Evolutionary conservation across 2,797 vertebrate species (phyloP), one percentile per base, ranked within the genome.

Genomic region (Monodelphis domestica): DNA sequence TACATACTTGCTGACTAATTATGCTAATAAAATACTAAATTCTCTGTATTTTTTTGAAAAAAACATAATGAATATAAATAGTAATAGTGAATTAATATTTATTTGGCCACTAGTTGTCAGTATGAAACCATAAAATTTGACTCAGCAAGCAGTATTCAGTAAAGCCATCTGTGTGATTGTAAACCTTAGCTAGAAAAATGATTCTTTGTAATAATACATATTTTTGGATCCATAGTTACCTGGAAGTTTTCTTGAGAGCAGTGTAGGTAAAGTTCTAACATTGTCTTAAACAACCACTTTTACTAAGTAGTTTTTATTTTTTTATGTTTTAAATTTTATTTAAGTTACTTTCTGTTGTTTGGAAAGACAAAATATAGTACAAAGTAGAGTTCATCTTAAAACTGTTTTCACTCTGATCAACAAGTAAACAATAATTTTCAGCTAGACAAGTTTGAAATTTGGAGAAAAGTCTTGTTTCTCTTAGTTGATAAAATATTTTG

Each of bases 101-200:
- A 0, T 95, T 78, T 97, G 95, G 78, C 98, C 98, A 98, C 98
- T 98, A 38, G 54, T 95, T 96, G 98, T 98, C 98, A 98, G 97
- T 98, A 52, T 98, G 97, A 95, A 97, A 97, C 97, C 9, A 0
- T 96, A 45, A 89, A 1, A 70, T 93, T 95, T 96, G 90, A 89
- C 28, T 50, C 45, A 38, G 45, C 38, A 87, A 63, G 24, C 10
- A 26, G 90, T 38, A 2, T 93, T 94, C 91, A 56, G 84, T 93
- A 15, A 93, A 93, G 89, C 54, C 54, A 78, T 45, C 33, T 78
- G 63, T 78, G 5, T 78, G n/a, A 24, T 78, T 56, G 91, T 33
- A 52, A 84, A 57, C 88, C 29, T 90, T 92, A n/a, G 53, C 90
- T 93, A 52, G 90, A 95, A 94, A n/a, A 95, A 53, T 90, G 89